These are phyloP conservation scores for Drosophila neutralis DNA, from an alignment of 2,888 invertebrate species.

Conservation along the genomic window DNA sequence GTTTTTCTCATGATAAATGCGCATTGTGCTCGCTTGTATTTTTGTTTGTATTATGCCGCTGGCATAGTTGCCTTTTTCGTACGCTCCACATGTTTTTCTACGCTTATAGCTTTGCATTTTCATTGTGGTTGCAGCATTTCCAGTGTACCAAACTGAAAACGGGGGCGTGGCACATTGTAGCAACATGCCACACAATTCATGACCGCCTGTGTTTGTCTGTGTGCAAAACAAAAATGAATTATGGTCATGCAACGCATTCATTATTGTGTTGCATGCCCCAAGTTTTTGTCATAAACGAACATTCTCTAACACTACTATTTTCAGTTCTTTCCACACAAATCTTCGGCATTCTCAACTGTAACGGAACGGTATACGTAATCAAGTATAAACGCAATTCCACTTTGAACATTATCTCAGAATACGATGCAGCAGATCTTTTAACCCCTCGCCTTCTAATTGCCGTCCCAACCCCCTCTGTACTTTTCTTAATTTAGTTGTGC, in stretches of 20 bases:
- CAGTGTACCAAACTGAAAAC: not conserved
- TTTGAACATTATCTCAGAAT: constrained; percentile 57
- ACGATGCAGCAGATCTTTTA: constrained; percentile 18
- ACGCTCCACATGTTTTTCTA: constrained; percentile 37
- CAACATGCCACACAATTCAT: constrained; percentile 34
- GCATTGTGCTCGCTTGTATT: constrained; percentile 28
- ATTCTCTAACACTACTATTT: constrained; percentile 7
- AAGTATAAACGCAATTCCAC: constrained; percentile 38
- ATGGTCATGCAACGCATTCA: constrained; percentile 45
- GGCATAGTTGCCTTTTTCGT: constrained; percentile 27
- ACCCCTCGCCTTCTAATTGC: constrained; percentile 57
- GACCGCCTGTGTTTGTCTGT: constrained; percentile 12
- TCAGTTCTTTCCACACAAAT: not conserved
- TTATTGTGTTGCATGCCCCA: constrained; percentile 32
- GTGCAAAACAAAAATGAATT: constrained; percentile 33
- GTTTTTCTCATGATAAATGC: constrained; percentile 45
- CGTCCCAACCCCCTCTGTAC: constrained; percentile 16
- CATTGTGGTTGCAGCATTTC: constrained; percentile 30
- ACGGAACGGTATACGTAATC: constrained; percentile 9
- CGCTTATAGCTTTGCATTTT: constrained; percentile 29
- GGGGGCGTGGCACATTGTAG: constrained; percentile 28
- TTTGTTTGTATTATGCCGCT: constrained; percentile 28
- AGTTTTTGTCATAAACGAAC: constrained; percentile 16
- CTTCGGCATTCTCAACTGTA: constrained; percentile 1
- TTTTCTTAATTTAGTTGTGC: constrained; percentile 77